A percentile compares a stretch with the other conserved stretches of the same genome.
These are phyloP conservation scores for Hypomecis punctinalis DNA, from an alignment of 2,888 invertebrate species.

Conservation along the genomic window DNA sequence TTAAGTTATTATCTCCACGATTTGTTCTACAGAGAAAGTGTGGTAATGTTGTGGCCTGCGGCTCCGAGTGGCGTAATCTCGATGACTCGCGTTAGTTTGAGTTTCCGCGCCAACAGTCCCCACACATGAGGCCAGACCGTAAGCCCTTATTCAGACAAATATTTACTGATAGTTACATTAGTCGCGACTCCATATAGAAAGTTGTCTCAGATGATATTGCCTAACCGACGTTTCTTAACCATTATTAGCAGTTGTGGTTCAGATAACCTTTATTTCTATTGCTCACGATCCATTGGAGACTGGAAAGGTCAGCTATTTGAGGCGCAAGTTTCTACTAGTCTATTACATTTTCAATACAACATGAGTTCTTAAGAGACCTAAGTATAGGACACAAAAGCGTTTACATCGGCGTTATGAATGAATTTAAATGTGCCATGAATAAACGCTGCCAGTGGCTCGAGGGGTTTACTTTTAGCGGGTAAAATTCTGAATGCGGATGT, in stretches of 20 bases:
- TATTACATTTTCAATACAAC: constrained; percentile 36
- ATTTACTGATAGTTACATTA: constrained; percentile 27
- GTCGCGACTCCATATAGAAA: constrained; percentile 38
- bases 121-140: constrained; percentile 17
- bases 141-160: constrained; percentile 25
- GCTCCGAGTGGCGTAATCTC: constrained; percentile 51
- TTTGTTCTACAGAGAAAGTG: constrained; percentile 62
- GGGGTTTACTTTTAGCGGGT: constrained; percentile 53
- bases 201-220: constrained; percentile 45
- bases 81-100: constrained; percentile 48
- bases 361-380: constrained; percentile 44
- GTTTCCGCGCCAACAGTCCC: constrained; percentile 26
- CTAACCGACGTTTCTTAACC: constrained; percentile 38
- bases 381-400: constrained; percentile 44
- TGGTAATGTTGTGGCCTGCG: constrained; percentile 51
- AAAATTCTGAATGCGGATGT: constrained; percentile 74
- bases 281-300: constrained; percentile 36
- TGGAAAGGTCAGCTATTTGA: constrained; percentile 46
- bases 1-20: constrained; percentile 29
- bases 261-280: constrained; percentile 43
- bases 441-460: constrained; percentile 44
- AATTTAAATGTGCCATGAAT: constrained; percentile 62
- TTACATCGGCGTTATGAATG: constrained; percentile 63
- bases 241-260: constrained; percentile 36
- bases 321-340: constrained; percentile 30